Base-by-base conservation (phyloP, 2,888 invertebrate species). In the Drosophila recens region DNA sequence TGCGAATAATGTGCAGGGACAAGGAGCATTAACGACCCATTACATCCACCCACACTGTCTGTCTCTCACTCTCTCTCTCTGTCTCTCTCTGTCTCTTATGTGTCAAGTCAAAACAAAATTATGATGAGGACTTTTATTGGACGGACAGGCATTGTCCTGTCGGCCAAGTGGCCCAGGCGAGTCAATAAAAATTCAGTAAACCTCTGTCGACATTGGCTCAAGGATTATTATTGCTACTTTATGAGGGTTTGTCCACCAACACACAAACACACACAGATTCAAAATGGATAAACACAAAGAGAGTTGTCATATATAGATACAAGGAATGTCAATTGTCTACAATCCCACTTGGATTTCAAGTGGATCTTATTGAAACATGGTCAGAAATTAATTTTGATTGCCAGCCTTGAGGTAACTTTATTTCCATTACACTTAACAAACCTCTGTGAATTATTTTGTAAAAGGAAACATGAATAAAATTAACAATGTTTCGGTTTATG, bases 121-220 rank as follows among this genome's bases (percentile, higher is more conserved):
- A 86, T 86, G 90, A 89, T 78, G 86, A 90, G 53, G 79, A 71
- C 75, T 89, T 88, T 88, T 89, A 86, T 86, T 82, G 73, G 65
- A 59, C 70, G 63, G 70, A 67, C 56, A 72, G 81, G 58, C 75
- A 78, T 66, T 72, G 73, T 72, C 71, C 67, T 82, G 67, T 67
- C 46, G 17, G 46, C 42, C 54, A 15, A 45, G 61, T 43, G 51
- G 51, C 36, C 42, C 13, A 42, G 57, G 46, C 67, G 70, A 88
- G 89, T 86, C 86, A 90, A 86, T 90, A 90, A 90, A 86, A 90
- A 89, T 80, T 86, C 81, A 79, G 87, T 80, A 89, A 90, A 83
- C 83, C 87, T 80, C 74, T 83, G 79, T 89, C 84, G 79, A 89
- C 87, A 83, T 88, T 73, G 90, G 87, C 87, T 86, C 87, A 86